Conservation (phyloP, 2,797 vertebrate genomes). For the Phrynocephalus forsythii region DNA sequence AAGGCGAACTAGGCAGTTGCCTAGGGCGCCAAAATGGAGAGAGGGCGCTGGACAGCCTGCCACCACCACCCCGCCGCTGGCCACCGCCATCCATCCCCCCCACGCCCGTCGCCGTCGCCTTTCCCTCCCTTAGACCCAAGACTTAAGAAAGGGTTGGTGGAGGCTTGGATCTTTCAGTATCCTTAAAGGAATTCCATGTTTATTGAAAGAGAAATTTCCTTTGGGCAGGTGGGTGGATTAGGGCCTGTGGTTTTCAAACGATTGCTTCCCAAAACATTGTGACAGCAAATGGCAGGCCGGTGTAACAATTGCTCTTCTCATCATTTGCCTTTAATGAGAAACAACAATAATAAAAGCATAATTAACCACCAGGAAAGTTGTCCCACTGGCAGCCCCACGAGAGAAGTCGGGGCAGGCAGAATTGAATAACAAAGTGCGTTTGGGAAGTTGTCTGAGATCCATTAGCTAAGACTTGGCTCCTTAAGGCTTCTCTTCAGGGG, state of each 20-base stretch:
- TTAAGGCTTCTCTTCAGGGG: background rate
- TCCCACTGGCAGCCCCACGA: background rate
- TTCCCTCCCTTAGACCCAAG: no score
- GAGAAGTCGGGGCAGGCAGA: background rate
- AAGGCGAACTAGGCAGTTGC: no score
- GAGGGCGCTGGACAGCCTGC: no score
- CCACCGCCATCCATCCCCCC: no score
- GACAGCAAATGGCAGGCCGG: background rate
- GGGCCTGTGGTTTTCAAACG: constrained; percentile 1
- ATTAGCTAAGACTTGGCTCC: background rate
- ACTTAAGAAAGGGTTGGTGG: no score
- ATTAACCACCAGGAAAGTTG: constrained; percentile 15
- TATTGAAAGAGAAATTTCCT: background rate
- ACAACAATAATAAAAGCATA: constrained; percentile 1
- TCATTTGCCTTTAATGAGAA: constrained; percentile 6
- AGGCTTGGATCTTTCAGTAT: no score
- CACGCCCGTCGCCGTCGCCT: no score
- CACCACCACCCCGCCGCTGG: no score
- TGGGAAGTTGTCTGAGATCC: background rate
- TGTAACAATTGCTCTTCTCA: background rate
- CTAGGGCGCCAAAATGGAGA: no score
- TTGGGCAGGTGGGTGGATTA: background rate
- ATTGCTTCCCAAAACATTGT: background rate
- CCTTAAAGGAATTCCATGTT: background rate
- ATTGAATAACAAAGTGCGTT: background rate